These are phyloP conservation scores for Notodonta ziczac DNA, from an alignment of 2,888 invertebrate genomes.

Conservation along the genomic window DNA sequence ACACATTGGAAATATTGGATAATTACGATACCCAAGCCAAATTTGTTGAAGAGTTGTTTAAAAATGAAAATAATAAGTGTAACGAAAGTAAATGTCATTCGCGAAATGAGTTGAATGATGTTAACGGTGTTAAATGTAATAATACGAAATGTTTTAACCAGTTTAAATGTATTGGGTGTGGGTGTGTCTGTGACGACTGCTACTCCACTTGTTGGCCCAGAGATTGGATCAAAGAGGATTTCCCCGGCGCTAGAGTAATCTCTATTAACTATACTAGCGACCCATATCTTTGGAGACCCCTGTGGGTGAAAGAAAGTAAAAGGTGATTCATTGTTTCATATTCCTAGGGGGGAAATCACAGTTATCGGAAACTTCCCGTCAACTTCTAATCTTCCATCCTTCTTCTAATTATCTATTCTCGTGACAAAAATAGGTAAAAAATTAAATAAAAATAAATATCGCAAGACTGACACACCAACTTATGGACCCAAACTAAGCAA, in stretches of 20 bases:
- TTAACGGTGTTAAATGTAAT: constrained; percentile 19
- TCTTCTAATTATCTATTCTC: no score
- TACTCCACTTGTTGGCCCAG: constrained; percentile 92
- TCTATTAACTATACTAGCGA: constrained; percentile 93
- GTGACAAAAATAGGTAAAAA: no score
- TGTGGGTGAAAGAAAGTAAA: constrained; percentile 88
- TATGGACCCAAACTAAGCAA: no score
- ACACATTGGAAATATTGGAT: constrained; percentile 58
- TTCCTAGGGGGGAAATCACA: no score
- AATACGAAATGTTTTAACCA: constrained; percentile 28
- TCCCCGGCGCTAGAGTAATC: constrained; percentile 90
- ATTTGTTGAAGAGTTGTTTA: constrained; percentile 71
- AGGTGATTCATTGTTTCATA: constrained; percentile 66
- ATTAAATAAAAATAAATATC: no score
- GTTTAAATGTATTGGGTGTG: constrained; percentile 57
- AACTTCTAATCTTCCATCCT: no score
- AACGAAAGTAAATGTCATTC: constrained; percentile 18
- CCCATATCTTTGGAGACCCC: constrained; percentile 89
- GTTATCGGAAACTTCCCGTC: no score
- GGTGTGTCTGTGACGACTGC: constrained; percentile 73
- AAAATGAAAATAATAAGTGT: constrained; percentile 33
- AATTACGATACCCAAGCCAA: constrained; percentile 70
- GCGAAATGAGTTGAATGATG: constrained; percentile 7
- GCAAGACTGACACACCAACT: no score
- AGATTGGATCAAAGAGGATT: constrained; percentile 93